Conservation (phyloP, 2,797 vertebrate species). For the Halcyon leucocephala region DNA sequence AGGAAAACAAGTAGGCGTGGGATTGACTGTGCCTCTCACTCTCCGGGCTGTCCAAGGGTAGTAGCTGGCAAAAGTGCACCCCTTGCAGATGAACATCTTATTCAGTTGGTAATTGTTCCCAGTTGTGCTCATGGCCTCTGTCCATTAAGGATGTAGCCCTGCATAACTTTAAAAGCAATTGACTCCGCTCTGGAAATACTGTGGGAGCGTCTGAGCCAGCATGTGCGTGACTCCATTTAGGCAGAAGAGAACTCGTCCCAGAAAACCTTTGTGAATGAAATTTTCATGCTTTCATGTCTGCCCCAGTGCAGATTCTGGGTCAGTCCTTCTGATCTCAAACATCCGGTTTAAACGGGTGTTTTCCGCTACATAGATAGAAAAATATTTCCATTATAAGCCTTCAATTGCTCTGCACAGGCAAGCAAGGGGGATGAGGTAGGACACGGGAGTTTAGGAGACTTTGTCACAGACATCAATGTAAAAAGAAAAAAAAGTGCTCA, state of each 20-base stretch:
- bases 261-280: constrained; percentile 72
- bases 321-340: constrained; percentile 70
- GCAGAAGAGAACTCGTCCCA: constrained; percentile 65
- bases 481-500: fast-evolving
- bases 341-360: constrained; percentile 71
- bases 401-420: background rate
- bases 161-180: constrained; percentile 60
- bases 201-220: constrained; percentile 49
- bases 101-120: constrained; percentile 80
- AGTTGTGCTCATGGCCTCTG: constrained; percentile 68
- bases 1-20: constrained; percentile 71
- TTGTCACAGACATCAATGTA: background rate
- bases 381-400: constrained; percentile 61
- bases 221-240: constrained; percentile 74
- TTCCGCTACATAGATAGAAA: constrained; percentile 59
- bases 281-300: constrained; percentile 74
- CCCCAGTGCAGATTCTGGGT: constrained; percentile 64
- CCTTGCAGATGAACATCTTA: constrained; percentile 55
- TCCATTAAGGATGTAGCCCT: constrained; percentile 73
- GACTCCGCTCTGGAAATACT: constrained; percentile 45
- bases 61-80: constrained; percentile 63
- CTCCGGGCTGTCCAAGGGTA: constrained; percentile 15
- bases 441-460: background rate
- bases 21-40: constrained; percentile 41
- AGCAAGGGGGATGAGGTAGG: background rate